phyloP scores from a whole-genome alignment of 2,797 vertebrate genomes.

The Clarias pachynema region DNA sequence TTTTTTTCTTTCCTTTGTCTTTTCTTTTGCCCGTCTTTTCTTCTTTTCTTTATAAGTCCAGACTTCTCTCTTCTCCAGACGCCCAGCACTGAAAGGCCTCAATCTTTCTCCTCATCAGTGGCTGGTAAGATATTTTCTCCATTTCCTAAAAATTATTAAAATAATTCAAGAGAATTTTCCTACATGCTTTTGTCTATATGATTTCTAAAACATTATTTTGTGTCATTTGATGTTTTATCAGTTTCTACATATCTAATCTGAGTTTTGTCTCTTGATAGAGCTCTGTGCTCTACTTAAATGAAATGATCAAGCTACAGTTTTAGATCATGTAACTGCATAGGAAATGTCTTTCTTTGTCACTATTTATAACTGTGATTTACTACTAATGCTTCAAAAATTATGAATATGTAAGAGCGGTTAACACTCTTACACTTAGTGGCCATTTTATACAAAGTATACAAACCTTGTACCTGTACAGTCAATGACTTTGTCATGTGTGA shows the following conservation, averaged over 20 bases:
- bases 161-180: not conserved
- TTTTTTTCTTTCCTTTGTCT: not conserved
- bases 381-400: slow-evolving; percentile 4
- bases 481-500: not conserved
- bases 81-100: slow-evolving; percentile 27
- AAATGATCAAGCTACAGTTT: not conserved
- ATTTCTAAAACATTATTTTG: not conserved
- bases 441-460: not conserved
- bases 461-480: not conserved
- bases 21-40: not conserved
- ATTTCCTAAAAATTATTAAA: not conserved
- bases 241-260: not conserved
- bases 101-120: slow-evolving; percentile 6
- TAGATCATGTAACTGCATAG: not conserved
- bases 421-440: not conserved
- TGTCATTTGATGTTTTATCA: not conserved
- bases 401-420: slow-evolving; percentile 4
- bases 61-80: slow-evolving; percentile 39
- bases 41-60: slow-evolving; percentile 35
- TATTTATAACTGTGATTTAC: not conserved
- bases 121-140: slow-evolving; percentile 31
- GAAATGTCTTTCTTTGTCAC: not conserved
- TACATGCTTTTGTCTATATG: slow-evolving; percentile 1
- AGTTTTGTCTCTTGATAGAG: not conserved
- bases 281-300: not conserved